phyloP scores from a whole-genome alignment of 2,797 vertebrate genomes.

The Notoglanidium macrostoma region DNA sequence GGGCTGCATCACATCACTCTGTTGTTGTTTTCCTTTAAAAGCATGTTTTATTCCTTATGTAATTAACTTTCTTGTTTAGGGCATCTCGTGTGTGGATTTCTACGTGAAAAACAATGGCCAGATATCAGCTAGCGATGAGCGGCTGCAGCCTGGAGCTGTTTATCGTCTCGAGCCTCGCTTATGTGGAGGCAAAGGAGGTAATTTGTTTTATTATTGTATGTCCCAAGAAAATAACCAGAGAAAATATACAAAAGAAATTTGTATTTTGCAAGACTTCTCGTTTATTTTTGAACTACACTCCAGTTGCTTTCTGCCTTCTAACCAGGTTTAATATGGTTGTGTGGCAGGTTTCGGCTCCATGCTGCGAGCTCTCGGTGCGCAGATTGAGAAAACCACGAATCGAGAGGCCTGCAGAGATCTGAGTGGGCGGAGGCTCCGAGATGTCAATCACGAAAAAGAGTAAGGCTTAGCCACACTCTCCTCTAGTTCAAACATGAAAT shows the following conservation, averaged over 20 bases:
- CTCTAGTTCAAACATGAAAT: not conserved
- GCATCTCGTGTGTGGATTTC: constrained; percentile 69
- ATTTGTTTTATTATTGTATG: not conserved
- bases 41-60: not conserved
- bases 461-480: not conserved
- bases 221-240: not conserved
- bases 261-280: not conserved
- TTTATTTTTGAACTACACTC: not conserved
- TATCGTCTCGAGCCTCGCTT: constrained; percentile 89
- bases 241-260: not conserved
- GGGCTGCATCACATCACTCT: not conserved
- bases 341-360: constrained; percentile 93
- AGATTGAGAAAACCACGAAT: constrained; percentile 98
- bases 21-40: not conserved
- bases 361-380: constrained; percentile 93
- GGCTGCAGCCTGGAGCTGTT: constrained; percentile 74
- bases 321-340: not conserved
- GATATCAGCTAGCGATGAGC: constrained; percentile 55
- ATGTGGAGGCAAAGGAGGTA: constrained; percentile 93
- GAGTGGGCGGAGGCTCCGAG: constrained; percentile 89
- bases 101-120: constrained; percentile 82
- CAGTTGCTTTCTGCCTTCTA: not conserved
- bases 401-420: constrained; percentile 94
- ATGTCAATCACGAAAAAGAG: constrained; percentile 98
- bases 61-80: constrained; percentile 63